Percentiles rank a stretch among this genome's conserved stretches.
Evolutionary conservation across 1,140 invertebrate genomes (phyloP).

Genomic region (Lamellibrachia luymesi): DNA sequence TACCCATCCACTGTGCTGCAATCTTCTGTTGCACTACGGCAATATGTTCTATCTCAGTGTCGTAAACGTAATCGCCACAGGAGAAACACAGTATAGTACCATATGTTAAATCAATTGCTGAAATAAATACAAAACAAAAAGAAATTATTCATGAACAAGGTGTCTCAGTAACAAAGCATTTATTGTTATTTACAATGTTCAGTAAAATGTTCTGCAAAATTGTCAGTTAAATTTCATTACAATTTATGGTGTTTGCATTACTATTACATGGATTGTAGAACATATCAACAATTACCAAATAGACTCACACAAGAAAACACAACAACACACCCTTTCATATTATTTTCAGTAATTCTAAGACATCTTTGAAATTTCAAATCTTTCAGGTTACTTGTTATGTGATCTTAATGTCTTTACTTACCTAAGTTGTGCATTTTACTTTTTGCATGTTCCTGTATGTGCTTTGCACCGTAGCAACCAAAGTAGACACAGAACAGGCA

Average conservation of each 20-base stretch:
- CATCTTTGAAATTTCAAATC: not conserved
- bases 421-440: slow-evolving; percentile 77
- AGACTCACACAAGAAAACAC: too few species aligned
- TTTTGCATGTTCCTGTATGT: slow-evolving; percentile 83
- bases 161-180: not conserved
- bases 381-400: not conserved
- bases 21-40: slow-evolving; percentile 66
- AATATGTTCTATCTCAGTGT: slow-evolving; percentile 66
- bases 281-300: too few species aligned
- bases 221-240: not conserved
- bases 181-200: not conserved
- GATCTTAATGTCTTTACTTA: slow-evolving; percentile 41
- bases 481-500: slow-evolving; percentile 91
- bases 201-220: not conserved
- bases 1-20: slow-evolving; percentile 62
- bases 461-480: slow-evolving; percentile 76
- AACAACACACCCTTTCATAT: not conserved
- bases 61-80: slow-evolving; percentile 91
- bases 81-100: slow-evolving; percentile 88
- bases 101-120: slow-evolving; percentile 79
- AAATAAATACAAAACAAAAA: slow-evolving; percentile 16
- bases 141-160: not conserved
- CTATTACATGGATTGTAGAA: too few species aligned
- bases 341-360: not conserved
- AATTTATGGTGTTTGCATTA: too few species aligned